phyloP scores from a whole-genome alignment of 1,140 invertebrate genomes.

The Drosophila navojoa region DNA sequence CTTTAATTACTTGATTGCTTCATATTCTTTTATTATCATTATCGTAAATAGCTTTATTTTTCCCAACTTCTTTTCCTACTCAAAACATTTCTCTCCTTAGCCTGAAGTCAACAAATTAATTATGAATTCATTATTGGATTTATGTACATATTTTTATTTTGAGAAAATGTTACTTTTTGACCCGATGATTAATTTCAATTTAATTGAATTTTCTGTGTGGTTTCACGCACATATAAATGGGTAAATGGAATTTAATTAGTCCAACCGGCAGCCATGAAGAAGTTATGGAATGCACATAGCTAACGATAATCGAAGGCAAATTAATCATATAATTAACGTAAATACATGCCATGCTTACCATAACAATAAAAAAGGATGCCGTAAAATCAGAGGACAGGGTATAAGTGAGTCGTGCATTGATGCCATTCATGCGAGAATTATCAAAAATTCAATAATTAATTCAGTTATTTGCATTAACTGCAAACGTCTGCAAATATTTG shows the following conservation, averaged over 20 bases:
- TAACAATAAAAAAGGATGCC: too few relatives aligned
- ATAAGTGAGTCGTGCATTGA: neutral
- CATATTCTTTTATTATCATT: too few relatives aligned
- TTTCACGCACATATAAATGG: constrained; percentile 14
- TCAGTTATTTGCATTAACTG: constrained; percentile 26
- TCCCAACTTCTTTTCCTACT: neutral
- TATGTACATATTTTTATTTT: constrained; percentile 2
- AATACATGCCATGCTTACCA: neutral
- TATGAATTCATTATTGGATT: constrained; percentile 1
- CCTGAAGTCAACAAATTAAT: constrained; percentile 1
- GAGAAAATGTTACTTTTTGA: constrained; percentile 17
- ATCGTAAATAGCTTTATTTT: too few relatives aligned
- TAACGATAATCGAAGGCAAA: too few relatives aligned
- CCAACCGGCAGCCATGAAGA: neutral
- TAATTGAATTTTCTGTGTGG: constrained; percentile 49
- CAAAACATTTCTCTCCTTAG: too few relatives aligned
- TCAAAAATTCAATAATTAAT: constrained; percentile 43
- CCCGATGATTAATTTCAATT: constrained; percentile 53
- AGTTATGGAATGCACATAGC: neutral
- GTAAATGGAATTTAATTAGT: constrained; percentile 13
- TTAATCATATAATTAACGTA: neutral
- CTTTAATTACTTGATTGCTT: too few relatives aligned
- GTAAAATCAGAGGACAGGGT: neutral
- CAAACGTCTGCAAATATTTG: constrained; percentile 33
- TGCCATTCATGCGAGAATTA: neutral